Evolutionary conservation across 2,113 vertebrate genomes (phyloP), one percentile per base, ranked within the genome.

Genomic region (Lethenteron reissneri): DNA sequence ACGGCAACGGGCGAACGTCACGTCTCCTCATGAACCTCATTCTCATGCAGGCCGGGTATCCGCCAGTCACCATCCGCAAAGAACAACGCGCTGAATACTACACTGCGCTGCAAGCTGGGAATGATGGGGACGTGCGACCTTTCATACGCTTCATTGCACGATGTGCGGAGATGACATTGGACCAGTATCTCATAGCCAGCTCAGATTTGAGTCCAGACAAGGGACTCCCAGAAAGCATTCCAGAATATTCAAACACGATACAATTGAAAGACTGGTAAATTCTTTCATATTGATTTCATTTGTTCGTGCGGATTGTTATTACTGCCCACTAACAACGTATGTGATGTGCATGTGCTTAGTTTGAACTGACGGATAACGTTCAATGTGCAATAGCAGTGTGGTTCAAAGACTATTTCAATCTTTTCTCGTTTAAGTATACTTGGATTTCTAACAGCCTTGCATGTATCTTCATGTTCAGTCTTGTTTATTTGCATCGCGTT

Each of bases 91-190:
- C 88, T 0, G 92, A 99, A 77, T 99, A 99, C 19, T 99, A 96
- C 13, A 76, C 84, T 0, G 84, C 81, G 5, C 71, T 99, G 17
- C 89, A 97, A 75, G 85, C 83, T 0, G 92, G 92, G 78, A 99
- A 99, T 0, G 92, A 96, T 76, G 94, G 92, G 0, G 94, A 99
- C 0, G 86, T 97, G 12, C 78, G 92, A 62, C 94, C 94, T 0
- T 99, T 99, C 79, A 97, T 99, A 68, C 88, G 94, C 57, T 95
- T 99, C 57, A 90, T 99, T 1, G 90, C 91, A 57, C 87, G 91
- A 77, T 99, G 92, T 41, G 82, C 94, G 0, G 94, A 99, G 81
- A 89, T 85, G 3, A 95, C 92, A 0, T 79, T 99, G 75, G 94
- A 99, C 81, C 90, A 88, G 1, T 71, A 97, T 77, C 83, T 99